phyloP scores from a whole-genome alignment of 2,888 invertebrate species.

The Apodemia hepburni region DNA sequence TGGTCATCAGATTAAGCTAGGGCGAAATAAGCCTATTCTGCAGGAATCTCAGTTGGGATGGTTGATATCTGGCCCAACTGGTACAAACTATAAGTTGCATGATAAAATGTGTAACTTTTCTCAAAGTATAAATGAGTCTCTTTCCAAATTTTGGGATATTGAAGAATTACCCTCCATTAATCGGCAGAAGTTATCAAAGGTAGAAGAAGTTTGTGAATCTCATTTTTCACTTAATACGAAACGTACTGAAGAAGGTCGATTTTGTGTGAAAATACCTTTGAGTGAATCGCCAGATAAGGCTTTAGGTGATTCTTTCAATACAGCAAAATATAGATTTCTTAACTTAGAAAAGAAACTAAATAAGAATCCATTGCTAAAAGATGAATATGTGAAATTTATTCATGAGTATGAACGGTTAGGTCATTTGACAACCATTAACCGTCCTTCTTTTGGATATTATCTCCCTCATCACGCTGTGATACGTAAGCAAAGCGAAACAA shows the following conservation, averaged over 20 bases:
- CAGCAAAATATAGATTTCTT: background rate
- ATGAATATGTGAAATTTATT: background rate
- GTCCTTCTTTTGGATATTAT: background rate
- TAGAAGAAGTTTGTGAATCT: background rate
- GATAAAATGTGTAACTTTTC: slow-evolving; percentile 18
- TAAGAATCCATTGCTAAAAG: background rate
- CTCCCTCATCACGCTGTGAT: slow-evolving; percentile 27
- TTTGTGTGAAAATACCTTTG: background rate
- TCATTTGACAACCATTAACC: background rate
- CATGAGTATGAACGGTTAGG: background rate
- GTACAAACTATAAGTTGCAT: background rate
- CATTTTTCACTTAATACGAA: background rate
- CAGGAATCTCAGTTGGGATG: slow-evolving; percentile 27
- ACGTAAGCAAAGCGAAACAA: background rate
- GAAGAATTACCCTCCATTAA: slow-evolving; percentile 20
- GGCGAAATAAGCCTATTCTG: slow-evolving; percentile 22
- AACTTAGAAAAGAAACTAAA: background rate
- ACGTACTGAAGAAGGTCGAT: background rate
- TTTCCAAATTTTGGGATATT: slow-evolving; percentile 26
- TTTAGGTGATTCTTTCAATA: background rate
- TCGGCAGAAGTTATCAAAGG: background rate
- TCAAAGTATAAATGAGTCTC: slow-evolving; percentile 15
- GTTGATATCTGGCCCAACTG: slow-evolving; percentile 27
- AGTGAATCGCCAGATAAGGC: background rate
- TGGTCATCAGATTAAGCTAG: slow-evolving; percentile 20